These are phyloP conservation scores for Stramonita haemastoma DNA, from an alignment of 2,888 invertebrate genomes.

Conservation along the genomic window DNA sequence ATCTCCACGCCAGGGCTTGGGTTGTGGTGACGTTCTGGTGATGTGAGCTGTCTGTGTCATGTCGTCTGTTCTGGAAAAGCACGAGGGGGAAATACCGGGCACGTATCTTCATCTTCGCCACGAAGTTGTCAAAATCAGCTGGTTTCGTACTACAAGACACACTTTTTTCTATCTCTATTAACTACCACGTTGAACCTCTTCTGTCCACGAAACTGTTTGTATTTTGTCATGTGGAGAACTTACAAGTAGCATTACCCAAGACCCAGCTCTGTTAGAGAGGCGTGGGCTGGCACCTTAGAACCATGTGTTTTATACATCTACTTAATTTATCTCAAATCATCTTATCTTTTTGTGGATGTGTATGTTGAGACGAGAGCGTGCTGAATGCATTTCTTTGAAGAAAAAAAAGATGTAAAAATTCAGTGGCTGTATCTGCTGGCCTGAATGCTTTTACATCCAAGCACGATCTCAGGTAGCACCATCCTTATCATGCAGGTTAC, in stretches of 20 bases:
- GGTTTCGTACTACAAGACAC: neutral
- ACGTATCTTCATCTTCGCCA: constrained; percentile 12
- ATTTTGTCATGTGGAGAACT: neutral
- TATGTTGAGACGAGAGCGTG: neutral
- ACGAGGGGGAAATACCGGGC: neutral
- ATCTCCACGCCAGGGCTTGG: neutral
- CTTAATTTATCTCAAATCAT: neutral
- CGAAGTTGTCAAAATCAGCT: constrained; percentile 32
- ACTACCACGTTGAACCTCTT: no score
- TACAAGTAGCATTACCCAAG: neutral
- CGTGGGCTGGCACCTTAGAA: neutral
- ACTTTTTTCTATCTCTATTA: neutral
- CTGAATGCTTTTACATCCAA: neutral
- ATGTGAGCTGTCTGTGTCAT: neutral
- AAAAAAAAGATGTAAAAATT: no score
- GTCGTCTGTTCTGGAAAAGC: neutral
- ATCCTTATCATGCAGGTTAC: neutral
- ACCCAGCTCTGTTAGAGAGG: neutral
- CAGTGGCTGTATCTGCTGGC: neutral
- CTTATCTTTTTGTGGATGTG: neutral
- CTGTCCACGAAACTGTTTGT: no score
- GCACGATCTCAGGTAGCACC: constrained; percentile 12
- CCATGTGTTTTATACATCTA: neutral
- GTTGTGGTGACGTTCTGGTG: neutral
- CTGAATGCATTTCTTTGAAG: no score